These are phyloP conservation scores for Pocillopora meandrina DNA, from an alignment of 92 coral and sea anemone species.

Conservation along the genomic window DNA sequence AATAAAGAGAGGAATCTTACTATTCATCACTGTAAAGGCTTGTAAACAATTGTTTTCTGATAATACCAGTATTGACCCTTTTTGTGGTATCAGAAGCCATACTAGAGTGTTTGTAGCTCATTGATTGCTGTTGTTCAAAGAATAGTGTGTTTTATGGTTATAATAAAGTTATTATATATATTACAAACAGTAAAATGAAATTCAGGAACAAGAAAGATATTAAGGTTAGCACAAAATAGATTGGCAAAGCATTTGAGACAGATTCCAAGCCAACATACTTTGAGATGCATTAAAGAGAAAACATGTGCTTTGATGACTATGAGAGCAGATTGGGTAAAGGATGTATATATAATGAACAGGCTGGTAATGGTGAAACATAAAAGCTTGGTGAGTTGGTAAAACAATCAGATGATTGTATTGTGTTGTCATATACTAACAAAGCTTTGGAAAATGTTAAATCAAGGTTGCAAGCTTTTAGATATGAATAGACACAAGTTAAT, in stretches of 20 bases:
- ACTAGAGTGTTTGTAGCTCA: too few relatives aligned
- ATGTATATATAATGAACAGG: conserved; percentile 31
- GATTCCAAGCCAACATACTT: conserved; percentile 15
- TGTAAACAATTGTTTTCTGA: conserved; percentile 20
- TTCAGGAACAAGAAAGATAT: too few relatives aligned
- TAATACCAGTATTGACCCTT: conserved; percentile 19
- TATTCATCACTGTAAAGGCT: not conserved
- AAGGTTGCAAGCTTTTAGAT: not conserved
- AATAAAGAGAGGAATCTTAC: conserved; percentile 8
- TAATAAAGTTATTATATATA: too few relatives aligned
- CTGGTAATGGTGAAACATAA: conserved; percentile 40
- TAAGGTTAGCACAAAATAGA: conserved; percentile 2
- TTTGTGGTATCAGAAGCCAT: conserved; percentile 31
- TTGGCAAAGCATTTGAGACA: conserved; percentile 32
- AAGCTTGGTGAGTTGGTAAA: conserved; percentile 4
- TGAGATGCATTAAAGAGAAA: conserved; percentile 50
- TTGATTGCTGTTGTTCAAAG: too few relatives aligned
- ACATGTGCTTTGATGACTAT: conserved; percentile 13
- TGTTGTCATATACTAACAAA: conserved; percentile 26
- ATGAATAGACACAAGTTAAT: too few relatives aligned
- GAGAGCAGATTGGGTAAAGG: conserved; percentile 16
- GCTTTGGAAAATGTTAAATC: conserved; percentile 3
- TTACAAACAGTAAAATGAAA: too few relatives aligned
- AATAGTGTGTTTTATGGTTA: too few relatives aligned
- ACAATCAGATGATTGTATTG: not conserved